These are phyloP conservation scores for Galleria mellonella DNA, from an alignment of 1,140 invertebrate species.

Conservation along the genomic window DNA sequence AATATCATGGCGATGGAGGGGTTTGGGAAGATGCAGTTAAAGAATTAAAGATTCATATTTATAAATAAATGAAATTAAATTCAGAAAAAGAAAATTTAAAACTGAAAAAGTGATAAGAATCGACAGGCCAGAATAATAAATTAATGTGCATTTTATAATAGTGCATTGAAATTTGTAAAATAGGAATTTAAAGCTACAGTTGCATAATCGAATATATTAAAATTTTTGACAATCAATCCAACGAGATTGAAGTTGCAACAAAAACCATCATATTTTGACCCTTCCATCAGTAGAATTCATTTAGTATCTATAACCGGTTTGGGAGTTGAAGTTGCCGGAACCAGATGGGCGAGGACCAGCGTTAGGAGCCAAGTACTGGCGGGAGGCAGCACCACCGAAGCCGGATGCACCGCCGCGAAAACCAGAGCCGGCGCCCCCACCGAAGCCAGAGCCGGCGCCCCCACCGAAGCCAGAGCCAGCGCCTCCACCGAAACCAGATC, in stretches of 20 bases:
- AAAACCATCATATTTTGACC: too few species aligned
- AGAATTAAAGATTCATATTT: too few species aligned
- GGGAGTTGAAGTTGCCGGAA: constrained; percentile 60
- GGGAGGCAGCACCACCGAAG: constrained; percentile 44
- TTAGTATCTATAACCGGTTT: constrained; percentile 62
- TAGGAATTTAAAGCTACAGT: too few species aligned
- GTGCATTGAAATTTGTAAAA: too few species aligned
- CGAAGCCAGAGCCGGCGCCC: constrained; percentile 4
- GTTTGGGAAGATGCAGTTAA: constrained; percentile 12
- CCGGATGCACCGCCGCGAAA: constrained; percentile 10
- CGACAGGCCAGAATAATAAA: too few species aligned
- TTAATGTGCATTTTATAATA: too few species aligned
- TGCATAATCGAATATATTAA: too few species aligned
- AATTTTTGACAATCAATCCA: too few species aligned
- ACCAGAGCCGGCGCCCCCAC: constrained; percentile 9
- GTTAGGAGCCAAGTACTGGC: constrained; percentile 58
- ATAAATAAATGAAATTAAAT: too few species aligned
- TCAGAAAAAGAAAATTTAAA: too few species aligned
- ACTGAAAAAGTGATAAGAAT: too few species aligned
- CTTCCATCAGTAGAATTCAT: background rate
- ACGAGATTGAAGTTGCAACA: too few species aligned
- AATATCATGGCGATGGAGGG: constrained; percentile 18
- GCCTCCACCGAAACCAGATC: background rate
- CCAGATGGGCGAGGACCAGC: constrained; percentile 47
- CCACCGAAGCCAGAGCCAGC: constrained; percentile 2